phyloP scores from a whole-genome alignment of 1,140 invertebrate genomes.

The Platorchestia sp. region DNA sequence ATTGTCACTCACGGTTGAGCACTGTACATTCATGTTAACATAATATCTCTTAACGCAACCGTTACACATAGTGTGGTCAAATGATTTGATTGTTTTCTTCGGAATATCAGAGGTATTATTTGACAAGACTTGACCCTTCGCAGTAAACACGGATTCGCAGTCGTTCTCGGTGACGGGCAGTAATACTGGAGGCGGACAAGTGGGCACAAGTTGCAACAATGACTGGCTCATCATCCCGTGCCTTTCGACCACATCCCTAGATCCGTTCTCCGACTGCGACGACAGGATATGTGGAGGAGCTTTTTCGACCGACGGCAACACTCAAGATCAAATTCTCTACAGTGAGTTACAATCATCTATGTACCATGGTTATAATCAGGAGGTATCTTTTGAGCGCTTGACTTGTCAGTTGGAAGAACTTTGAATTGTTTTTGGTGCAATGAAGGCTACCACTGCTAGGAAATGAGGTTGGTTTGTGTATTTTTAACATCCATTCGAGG shows the following conservation, averaged over 20 bases:
- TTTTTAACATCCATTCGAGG: background rate
- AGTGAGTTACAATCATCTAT: background rate
- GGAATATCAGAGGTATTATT: too few relatives aligned
- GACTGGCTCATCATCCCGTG: constrained; percentile 86
- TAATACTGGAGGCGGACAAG: too few relatives aligned
- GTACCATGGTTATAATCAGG: background rate
- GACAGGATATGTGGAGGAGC: constrained; percentile 82
- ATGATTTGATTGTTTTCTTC: too few relatives aligned
- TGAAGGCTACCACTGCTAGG: too few relatives aligned
- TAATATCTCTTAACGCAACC: too few relatives aligned
- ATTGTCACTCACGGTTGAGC: too few relatives aligned
- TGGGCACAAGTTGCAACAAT: constrained; percentile 74
- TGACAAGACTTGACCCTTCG: background rate
- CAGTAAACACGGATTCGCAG: constrained; percentile 20
- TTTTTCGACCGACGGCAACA: constrained; percentile 71
- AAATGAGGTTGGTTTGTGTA: background rate
- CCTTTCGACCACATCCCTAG: constrained; percentile 70
- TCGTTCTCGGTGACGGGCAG: constrained; percentile 46
- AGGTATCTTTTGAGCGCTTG: too few relatives aligned
- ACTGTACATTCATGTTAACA: too few relatives aligned
- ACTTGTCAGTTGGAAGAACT: too few relatives aligned
- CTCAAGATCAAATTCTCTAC: background rate
- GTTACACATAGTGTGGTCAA: too few relatives aligned
- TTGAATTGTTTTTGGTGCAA: too few relatives aligned
- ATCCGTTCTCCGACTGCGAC: constrained; percentile 77